Percentiles rank a stretch among this genome's conserved stretches.
Conservation (phyloP, 2,888 invertebrate genomes). For the Ypsolopha scabrella region DNA sequence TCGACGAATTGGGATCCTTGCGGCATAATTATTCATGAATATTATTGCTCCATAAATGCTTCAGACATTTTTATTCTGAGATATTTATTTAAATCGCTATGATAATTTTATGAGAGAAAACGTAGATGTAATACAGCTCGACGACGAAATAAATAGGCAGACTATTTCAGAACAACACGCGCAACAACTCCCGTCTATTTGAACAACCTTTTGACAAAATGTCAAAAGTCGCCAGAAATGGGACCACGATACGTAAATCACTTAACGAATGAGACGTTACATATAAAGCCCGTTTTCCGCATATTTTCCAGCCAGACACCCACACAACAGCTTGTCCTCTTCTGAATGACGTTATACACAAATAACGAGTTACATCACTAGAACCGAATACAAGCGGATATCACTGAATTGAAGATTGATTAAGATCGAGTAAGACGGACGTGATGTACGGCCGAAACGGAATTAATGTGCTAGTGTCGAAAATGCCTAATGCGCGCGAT, state of each 20-base stretch:
- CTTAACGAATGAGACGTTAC: neutral
- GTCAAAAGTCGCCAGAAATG: neutral
- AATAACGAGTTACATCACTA: neutral
- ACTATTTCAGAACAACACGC: neutral
- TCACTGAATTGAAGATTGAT: too few species aligned
- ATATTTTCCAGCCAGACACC: neutral
- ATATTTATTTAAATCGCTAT: too few species aligned
- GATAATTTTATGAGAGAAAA: too few species aligned
- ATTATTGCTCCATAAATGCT: too few species aligned
- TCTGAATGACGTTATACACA: neutral
- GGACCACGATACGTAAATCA: neutral
- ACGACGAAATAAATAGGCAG: too few species aligned
- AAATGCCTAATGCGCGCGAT: too few species aligned
- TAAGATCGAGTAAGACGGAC: too few species aligned
- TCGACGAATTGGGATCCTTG: constrained; percentile 14
- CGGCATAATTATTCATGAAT: constrained; percentile 1
- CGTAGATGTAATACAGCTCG: too few species aligned
- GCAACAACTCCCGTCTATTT: neutral
- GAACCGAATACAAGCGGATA: too few species aligned
- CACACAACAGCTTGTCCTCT: neutral
- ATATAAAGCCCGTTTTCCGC: neutral
- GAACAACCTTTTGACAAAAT: neutral
- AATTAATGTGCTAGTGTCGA: too few species aligned
- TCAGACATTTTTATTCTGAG: too few species aligned
- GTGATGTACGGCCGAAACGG: too few species aligned